These are phyloP conservation scores for Galemys pyrenaicus DNA, from an alignment of 2,113 vertebrate genomes.

Conservation along the genomic window DNA sequence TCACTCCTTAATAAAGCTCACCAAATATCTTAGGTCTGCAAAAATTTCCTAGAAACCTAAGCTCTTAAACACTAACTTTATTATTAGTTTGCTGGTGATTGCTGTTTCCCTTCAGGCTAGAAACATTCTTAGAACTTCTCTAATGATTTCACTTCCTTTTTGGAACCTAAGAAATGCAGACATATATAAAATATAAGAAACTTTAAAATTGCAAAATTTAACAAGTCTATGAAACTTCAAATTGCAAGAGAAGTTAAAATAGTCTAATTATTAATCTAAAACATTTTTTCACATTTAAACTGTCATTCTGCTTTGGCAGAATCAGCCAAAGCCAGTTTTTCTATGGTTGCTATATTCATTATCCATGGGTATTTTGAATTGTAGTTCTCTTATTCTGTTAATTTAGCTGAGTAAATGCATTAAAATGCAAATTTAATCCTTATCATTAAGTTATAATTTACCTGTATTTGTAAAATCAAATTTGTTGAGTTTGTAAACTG, in stretches of 20 bases:
- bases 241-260: background rate
- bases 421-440: background rate
- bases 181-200: conserved; percentile 45
- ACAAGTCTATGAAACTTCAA: conserved; percentile 11
- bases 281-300: background rate
- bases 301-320: background rate
- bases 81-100: conserved; percentile 65
- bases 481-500: background rate
- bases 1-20: conserved; percentile 67
- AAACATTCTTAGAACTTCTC: conserved; percentile 35
- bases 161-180: background rate
- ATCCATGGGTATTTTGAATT: background rate
- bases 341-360: background rate
- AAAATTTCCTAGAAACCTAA: conserved; percentile 65
- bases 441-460: background rate
- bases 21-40: conserved; percentile 74
- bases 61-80: conserved; percentile 49
- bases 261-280: background rate
- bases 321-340: background rate
- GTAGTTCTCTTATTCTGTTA: background rate
- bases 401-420: background rate
- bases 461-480: background rate
- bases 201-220: conserved; percentile 45
- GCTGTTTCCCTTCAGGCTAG: conserved; percentile 63
- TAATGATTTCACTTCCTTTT: conserved; percentile 43